These are phyloP conservation scores for Hydropsyche tenuis DNA, from an alignment of 1,140 invertebrate species.

Conservation along the genomic window DNA sequence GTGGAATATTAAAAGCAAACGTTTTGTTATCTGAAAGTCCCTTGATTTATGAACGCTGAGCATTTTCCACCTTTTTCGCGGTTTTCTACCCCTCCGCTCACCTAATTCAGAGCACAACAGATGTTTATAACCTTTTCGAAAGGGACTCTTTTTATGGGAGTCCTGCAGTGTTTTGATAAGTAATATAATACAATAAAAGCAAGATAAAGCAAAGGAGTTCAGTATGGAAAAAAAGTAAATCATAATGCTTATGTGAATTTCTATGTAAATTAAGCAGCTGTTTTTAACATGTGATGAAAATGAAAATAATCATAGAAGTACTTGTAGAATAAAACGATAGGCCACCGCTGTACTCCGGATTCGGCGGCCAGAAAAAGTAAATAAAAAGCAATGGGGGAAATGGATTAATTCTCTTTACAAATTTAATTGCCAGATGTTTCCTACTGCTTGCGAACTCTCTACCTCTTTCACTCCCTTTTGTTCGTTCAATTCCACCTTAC, in stretches of 20 bases:
- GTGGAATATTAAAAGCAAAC: conserved; percentile 47
- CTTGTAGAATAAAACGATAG: conserved; percentile 25
- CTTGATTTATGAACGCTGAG: conserved; percentile 47
- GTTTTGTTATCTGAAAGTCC: conserved; percentile 45
- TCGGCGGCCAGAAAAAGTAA: conserved; percentile 43
- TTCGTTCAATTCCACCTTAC: conserved; percentile 12
- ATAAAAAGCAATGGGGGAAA: conserved; percentile 47
- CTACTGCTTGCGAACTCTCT: conserved; percentile 44
- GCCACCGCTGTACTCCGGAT: conserved; percentile 31
- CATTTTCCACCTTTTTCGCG: conserved; percentile 49
- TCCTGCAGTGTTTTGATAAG: too few relatives aligned
- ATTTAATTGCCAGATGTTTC: conserved; percentile 51
- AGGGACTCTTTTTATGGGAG: too few relatives aligned
- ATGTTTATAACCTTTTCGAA: background rate
- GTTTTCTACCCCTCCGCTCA: conserved; percentile 40
- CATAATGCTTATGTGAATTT: background rate
- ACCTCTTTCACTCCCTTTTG: conserved; percentile 2
- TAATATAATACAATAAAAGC: too few relatives aligned
- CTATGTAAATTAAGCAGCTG: background rate
- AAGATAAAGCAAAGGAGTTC: too few relatives aligned
- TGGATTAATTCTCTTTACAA: conserved; percentile 50
- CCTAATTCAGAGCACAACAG: conserved; percentile 33
- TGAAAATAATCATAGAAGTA: conserved; percentile 7
- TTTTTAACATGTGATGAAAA: background rate
- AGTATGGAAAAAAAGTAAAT: too few relatives aligned